Percentiles rank a stretch among this genome's conserved stretches.
These are phyloP conservation scores for Sylvia atricapilla DNA, from an alignment of 2,113 vertebrate species.

Conservation along the genomic window DNA sequence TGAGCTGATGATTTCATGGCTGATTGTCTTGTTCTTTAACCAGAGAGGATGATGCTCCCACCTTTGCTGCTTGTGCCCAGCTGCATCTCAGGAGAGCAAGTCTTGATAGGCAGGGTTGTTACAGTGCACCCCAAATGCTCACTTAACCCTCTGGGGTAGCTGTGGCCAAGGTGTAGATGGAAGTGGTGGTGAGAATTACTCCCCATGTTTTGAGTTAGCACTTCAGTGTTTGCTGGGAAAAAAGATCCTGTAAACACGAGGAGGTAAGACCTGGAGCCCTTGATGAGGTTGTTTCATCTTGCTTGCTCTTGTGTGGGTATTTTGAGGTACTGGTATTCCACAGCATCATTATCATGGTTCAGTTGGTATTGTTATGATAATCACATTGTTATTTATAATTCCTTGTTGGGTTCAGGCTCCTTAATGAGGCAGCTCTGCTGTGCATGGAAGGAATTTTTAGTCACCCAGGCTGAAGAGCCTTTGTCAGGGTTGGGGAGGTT, in stretches of 20 bases:
- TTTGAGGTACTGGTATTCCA: neutral
- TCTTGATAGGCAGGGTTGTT: neutral
- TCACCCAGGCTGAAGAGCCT: neutral
- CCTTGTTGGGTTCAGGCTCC: neutral
- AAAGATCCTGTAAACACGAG: neutral
- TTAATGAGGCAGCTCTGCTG: neutral
- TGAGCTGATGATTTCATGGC: neutral
- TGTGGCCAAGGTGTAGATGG: fast-evolving
- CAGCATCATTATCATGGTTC: neutral
- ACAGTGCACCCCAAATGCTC: neutral
- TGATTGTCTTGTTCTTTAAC: neutral
- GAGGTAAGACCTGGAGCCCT: neutral
- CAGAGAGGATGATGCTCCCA: neutral
- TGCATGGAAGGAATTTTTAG: neutral
- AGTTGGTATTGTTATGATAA: neutral
- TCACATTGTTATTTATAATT: neutral
- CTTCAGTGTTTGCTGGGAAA: neutral
- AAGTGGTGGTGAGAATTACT: neutral
- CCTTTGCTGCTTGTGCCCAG: fast-evolving
- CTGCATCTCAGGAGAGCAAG: neutral
- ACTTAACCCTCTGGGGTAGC: neutral
- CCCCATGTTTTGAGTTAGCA: neutral
- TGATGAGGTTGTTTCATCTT: neutral
- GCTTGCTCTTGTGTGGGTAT: neutral
- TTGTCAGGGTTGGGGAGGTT: neutral